Percentiles rank a stretch among this genome's conserved stretches.
These are phyloP conservation scores for Parnassius apollo DNA, from an alignment of 2,888 invertebrate genomes.

Conservation along the genomic window DNA sequence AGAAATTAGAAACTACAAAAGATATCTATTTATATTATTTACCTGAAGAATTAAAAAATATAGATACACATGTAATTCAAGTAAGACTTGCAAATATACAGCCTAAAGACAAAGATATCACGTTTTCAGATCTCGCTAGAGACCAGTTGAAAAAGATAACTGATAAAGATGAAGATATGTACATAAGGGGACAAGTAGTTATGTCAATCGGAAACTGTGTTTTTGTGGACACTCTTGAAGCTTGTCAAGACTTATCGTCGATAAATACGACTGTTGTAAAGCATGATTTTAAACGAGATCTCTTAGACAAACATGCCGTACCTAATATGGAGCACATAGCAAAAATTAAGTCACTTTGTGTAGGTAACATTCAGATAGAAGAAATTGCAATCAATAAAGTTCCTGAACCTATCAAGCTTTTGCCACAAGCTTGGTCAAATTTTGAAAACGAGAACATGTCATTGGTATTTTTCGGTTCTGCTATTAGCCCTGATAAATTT, in stretches of 20 bases:
- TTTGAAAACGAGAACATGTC: conserved; percentile 60
- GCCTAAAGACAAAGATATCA: conserved; percentile 66
- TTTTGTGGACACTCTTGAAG: conserved; percentile 84
- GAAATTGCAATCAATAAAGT: conserved; percentile 34
- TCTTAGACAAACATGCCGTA: conserved; percentile 66
- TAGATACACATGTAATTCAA: conserved; percentile 66
- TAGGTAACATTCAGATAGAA: conserved; percentile 33
- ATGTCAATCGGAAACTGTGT: conserved; percentile 82
- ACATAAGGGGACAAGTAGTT: conserved; percentile 70
- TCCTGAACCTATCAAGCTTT: conserved; percentile 32
- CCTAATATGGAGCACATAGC: conserved; percentile 71
- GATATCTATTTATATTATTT: conserved; percentile 70
- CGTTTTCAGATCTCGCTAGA: conserved; percentile 58
- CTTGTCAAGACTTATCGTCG: conserved; percentile 75
- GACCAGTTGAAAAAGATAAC: conserved; percentile 49
- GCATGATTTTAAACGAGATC: conserved; percentile 75
- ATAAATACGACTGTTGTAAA: conserved; percentile 75
- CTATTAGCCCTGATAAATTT: conserved; percentile 68
- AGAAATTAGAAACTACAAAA: conserved; percentile 61
- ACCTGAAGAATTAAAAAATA: conserved; percentile 71
- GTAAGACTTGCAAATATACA: conserved; percentile 59
- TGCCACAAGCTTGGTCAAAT: conserved; percentile 70
- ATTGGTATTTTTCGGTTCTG: conserved; percentile 66
- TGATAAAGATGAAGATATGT: conserved; percentile 54
- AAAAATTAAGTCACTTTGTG: conserved; percentile 70